These are phyloP conservation scores for Pempheris klunzingeri DNA, from an alignment of 2,797 vertebrate species.

Conservation along the genomic window DNA sequence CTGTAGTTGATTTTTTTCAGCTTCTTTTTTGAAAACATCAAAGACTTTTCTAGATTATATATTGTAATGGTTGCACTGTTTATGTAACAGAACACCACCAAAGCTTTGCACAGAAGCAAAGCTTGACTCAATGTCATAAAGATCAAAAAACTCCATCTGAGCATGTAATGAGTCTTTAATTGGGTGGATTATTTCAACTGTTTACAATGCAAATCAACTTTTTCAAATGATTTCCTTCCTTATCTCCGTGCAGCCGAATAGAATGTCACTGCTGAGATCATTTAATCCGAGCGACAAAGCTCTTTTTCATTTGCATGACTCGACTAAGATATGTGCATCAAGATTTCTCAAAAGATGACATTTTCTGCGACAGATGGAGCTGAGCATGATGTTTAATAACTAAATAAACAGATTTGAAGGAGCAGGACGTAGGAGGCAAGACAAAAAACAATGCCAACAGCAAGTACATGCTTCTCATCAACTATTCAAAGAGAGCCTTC, in stretches of 20 bases:
- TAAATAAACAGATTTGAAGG: constrained; percentile 39
- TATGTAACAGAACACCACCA: constrained; percentile 31
- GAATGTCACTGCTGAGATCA: not conserved
- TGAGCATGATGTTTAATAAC: constrained; percentile 45
- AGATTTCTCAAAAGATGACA: constrained; percentile 16
- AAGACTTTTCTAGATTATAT: constrained; percentile 12
- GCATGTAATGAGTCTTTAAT: constrained; percentile 23
- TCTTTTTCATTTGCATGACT: not conserved
- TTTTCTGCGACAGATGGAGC: constrained; percentile 41
- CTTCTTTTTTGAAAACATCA: constrained; percentile 38
- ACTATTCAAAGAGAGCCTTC: constrained; percentile 37
- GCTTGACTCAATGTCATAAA: constrained; percentile 24
- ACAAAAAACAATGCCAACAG: constrained; percentile 38
- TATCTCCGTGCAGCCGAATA: not conserved
- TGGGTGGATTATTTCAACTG: not conserved
- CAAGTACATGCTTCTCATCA: constrained; percentile 25
- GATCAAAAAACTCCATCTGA: constrained; percentile 18
- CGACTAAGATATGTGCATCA: not conserved
- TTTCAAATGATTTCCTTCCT: not conserved
- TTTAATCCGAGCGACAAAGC: constrained; percentile 5
- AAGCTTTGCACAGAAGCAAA: constrained; percentile 34
- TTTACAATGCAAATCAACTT: constrained; percentile 1
- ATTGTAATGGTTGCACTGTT: constrained; percentile 25
- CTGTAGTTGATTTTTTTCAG: constrained; percentile 37
- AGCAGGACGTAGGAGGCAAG: constrained; percentile 34